Evolutionary conservation across 2,888 invertebrate genomes (phyloP).

Genomic region (Macaria notata): DNA sequence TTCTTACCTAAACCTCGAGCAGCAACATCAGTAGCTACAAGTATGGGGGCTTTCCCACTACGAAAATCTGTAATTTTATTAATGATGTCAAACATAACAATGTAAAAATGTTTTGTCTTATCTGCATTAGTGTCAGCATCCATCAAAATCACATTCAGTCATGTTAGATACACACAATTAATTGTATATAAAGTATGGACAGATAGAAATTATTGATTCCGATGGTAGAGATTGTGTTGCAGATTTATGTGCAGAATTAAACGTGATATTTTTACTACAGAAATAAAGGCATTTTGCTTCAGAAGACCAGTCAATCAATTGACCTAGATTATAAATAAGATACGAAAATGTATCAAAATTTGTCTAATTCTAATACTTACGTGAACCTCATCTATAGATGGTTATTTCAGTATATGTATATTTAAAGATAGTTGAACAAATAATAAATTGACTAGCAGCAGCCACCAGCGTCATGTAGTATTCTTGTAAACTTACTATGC

Average conservation of each 20-base stretch:
- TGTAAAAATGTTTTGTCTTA: not conserved
- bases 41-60: slow-evolving; percentile 91
- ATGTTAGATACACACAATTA: slow-evolving; percentile 13
- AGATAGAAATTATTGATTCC: no score
- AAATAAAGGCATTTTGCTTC: no score
- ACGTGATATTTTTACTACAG: no score
- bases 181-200: not conserved
- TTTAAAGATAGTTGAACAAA: no score
- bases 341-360: no score
- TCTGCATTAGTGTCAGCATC: slow-evolving; percentile 13
- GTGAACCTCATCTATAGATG: not conserved
- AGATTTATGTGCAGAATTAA: no score
- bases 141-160: slow-evolving; percentile 11
- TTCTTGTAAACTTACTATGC: slow-evolving; percentile 62
- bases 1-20: slow-evolving; percentile 96
- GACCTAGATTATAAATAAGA: no score
- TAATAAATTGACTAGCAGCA: slow-evolving; percentile 16
- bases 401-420: no score
- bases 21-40: slow-evolving; percentile 97
- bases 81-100: slow-evolving; percentile 2
- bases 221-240: no score
- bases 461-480: slow-evolving; percentile 43
- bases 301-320: no score
- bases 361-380: not conserved
- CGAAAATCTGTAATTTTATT: slow-evolving; percentile 87